A percentile compares a stretch with the other conserved stretches of the same genome.
Evolutionary conservation across 2,797 vertebrate genomes (phyloP).

Genomic region (Protosalanx chinensis): DNA sequence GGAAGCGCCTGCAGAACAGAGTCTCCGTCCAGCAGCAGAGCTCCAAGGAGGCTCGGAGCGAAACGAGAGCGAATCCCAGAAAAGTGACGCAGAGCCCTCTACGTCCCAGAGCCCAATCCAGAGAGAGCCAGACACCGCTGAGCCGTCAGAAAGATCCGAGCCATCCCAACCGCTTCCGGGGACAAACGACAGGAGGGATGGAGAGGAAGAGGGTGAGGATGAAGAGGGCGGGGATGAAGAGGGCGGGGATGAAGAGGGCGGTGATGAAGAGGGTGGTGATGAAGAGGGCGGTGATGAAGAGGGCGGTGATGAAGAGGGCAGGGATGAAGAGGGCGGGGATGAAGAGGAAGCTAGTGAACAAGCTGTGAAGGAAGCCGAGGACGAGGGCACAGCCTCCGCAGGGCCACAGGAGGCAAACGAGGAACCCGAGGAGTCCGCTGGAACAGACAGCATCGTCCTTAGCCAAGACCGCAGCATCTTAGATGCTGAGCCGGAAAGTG

Average conservation of each 20-base stretch:
- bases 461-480: slow-evolving; percentile 5
- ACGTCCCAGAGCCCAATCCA: neutral
- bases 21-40: neutral
- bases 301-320: no score
- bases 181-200: neutral
- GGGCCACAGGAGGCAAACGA: slow-evolving; percentile 20
- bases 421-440: slow-evolving; percentile 16
- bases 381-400: neutral
- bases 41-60: neutral
- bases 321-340: neutral
- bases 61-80: neutral
- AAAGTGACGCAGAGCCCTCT: neutral
- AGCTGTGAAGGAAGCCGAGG: slow-evolving; percentile 16
- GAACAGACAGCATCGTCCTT: slow-evolving; percentile 19
- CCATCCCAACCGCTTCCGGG: neutral
- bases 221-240: neutral
- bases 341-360: slow-evolving; percentile 1
- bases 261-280: no score
- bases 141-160: neutral
- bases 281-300: no score
- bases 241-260: slow-evolving; percentile 3
- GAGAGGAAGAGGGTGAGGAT: slow-evolving; percentile 2
- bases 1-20: neutral
- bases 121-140: neutral
- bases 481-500: slow-evolving; percentile 2